phyloP scores from a whole-genome alignment of 2,113 vertebrate genomes.

The Ia io region DNA sequence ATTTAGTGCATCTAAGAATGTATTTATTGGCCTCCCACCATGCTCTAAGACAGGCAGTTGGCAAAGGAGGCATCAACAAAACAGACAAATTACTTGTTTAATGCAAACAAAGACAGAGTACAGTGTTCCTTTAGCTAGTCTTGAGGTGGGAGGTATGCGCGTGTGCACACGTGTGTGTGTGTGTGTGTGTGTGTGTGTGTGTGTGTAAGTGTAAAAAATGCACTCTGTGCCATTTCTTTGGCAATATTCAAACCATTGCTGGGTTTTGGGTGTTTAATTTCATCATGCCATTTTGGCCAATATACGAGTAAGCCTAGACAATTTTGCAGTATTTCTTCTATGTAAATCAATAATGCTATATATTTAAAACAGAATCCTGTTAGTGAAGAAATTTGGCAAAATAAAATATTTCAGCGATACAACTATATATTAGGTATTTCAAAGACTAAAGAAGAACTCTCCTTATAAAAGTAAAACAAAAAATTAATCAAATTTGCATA shows the following conservation, averaged over 20 bases:
- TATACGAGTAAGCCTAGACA: neutral
- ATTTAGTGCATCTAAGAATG: neutral
- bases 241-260: neutral
- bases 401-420: neutral
- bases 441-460: neutral
- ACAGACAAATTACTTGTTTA: neutral
- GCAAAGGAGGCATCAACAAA: neutral
- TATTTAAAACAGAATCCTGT: neutral
- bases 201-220: neutral
- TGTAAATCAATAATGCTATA: neutral
- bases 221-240: neutral
- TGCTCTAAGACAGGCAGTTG: neutral
- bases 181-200: neutral
- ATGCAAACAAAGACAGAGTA: neutral
- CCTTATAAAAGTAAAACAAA: neutral
- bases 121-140: neutral
- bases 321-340: neutral
- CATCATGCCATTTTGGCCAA: neutral
- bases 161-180: fast-evolving
- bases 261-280: neutral
- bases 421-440: neutral
- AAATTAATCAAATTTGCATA: neutral
- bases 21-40: neutral
- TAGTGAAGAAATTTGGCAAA: neutral
- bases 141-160: too few species aligned